These are phyloP conservation scores for Oithona nana DNA, from an alignment of 2,888 invertebrate genomes.

Conservation along the genomic window DNA sequence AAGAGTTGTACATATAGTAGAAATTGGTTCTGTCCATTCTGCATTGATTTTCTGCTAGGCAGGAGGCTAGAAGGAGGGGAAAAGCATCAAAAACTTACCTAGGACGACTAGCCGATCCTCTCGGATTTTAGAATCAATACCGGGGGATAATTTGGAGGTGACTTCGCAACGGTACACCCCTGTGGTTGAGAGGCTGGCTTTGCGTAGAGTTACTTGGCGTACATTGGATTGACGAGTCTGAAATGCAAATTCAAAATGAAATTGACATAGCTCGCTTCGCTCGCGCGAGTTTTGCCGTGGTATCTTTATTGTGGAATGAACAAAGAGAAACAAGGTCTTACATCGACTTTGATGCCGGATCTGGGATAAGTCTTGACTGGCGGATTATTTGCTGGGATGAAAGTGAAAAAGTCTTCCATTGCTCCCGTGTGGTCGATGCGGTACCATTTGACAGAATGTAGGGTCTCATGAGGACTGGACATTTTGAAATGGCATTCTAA, in stretches of 20 bases:
- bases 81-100: slow-evolving; percentile 1
- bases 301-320: not conserved
- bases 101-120: slow-evolving; percentile 1
- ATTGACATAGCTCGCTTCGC: not conserved
- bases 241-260: not conserved
- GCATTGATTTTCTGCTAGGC: too few relatives aligned
- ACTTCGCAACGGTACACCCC: slow-evolving; percentile 12
- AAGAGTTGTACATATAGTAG: too few relatives aligned
- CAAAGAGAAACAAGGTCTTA: not conserved
- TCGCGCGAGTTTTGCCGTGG: not conserved
- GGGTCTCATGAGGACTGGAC: not conserved
- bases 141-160: not conserved
- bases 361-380: not conserved
- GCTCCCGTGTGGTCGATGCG: slow-evolving; percentile 8
- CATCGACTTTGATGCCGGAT: slow-evolving; percentile 9
- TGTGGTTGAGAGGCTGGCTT: not conserved
- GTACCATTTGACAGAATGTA: slow-evolving; percentile 14
- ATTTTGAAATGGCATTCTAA: slow-evolving; percentile 6
- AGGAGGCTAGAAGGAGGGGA: too few relatives aligned
- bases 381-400: not conserved
- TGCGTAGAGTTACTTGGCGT: not conserved
- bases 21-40: too few relatives aligned
- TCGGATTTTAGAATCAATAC: slow-evolving; percentile 1
- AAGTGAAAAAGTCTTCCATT: slow-evolving; percentile 6
- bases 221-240: slow-evolving; percentile 10